Percentiles rank a stretch among this genome's conserved stretches.
phyloP scores from a whole-genome alignment of 2,888 invertebrate species.

The Strigamia transsilvanica region DNA sequence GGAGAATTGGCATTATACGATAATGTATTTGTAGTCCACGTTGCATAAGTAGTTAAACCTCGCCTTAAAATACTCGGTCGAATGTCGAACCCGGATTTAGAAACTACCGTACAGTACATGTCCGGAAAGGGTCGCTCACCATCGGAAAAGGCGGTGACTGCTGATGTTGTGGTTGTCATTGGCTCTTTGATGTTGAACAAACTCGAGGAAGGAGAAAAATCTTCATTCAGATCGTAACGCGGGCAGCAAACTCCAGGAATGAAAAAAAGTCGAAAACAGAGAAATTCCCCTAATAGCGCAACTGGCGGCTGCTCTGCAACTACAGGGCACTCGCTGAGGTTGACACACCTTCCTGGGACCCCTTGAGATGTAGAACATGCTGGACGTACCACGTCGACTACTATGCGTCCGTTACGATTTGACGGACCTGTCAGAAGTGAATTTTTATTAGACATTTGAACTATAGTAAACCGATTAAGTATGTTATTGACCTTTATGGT shows the following conservation, averaged over 20 bases:
- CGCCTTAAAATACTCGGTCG: slow-evolving; percentile 45
- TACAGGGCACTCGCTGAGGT: slow-evolving; percentile 84
- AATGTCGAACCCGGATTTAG: slow-evolving; percentile 49
- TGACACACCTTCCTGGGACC: slow-evolving; percentile 81
- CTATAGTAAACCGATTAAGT: slow-evolving; percentile 14
- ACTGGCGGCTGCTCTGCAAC: slow-evolving; percentile 70
- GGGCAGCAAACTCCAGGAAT: slow-evolving; percentile 94
- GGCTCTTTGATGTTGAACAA: not conserved
- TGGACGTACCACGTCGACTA: slow-evolving; percentile 58
- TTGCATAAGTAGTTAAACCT: slow-evolving; percentile 37
- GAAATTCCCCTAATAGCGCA: slow-evolving; percentile 74
- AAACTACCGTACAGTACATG: slow-evolving; percentile 21
- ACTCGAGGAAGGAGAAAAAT: not conserved
- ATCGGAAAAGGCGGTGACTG: slow-evolving; percentile 28
- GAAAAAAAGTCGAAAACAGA: slow-evolving; percentile 90
- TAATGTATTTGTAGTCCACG: slow-evolving; percentile 41
- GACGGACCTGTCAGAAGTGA: not conserved
- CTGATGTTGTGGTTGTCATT: not conserved
- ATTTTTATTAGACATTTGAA: slow-evolving; percentile 2
- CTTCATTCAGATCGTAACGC: slow-evolving; percentile 17
- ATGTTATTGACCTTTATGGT: slow-evolving; percentile 4
- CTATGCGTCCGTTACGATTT: slow-evolving; percentile 60
- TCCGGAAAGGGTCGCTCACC: slow-evolving; percentile 46
- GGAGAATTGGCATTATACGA: not conserved
- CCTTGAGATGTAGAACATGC: slow-evolving; percentile 84